These are phyloP conservation scores for Microcebus ravelobensis DNA, from an alignment of 2,113 vertebrate genomes.

Conservation along the genomic window DNA sequence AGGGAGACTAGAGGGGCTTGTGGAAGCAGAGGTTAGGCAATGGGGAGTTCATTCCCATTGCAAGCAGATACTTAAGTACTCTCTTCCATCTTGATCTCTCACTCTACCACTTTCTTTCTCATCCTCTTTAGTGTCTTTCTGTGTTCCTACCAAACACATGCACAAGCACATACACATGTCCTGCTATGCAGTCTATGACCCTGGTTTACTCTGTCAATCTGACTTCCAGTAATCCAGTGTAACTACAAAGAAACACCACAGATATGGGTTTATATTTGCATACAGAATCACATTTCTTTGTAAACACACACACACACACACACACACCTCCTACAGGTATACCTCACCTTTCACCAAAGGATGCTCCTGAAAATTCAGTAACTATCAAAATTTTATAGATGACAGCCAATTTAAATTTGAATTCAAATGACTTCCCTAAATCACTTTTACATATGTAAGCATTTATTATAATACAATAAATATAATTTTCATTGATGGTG, in stretches of 20 bases:
- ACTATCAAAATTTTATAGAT: slow-evolving; percentile 18
- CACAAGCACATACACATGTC: neutral
- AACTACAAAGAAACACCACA: neutral
- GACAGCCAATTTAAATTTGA: slow-evolving; percentile 41
- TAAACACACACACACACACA: neutral
- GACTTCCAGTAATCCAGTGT: neutral
- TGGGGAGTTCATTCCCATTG: neutral
- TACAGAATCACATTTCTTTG: slow-evolving; percentile 29
- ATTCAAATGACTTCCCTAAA: slow-evolving; percentile 49
- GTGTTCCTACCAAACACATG: neutral
- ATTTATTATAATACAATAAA: slow-evolving; percentile 19
- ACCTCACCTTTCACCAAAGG: neutral
- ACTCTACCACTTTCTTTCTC: neutral
- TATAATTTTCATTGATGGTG: slow-evolving; percentile 13
- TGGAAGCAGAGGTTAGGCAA: neutral
- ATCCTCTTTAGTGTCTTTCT: slow-evolving; percentile 1
- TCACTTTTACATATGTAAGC: neutral
- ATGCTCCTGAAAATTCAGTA: slow-evolving; percentile 48
- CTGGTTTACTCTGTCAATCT: neutral
- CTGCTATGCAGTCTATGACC: neutral
- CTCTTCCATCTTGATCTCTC: slow-evolving; percentile 12
- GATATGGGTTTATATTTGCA: slow-evolving; percentile 12
- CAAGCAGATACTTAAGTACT: neutral
- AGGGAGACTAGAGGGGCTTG: neutral
- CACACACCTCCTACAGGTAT: neutral